Base-by-base conservation (phyloP, 2,797 vertebrate species). In the Falco novaeseelandiae region DNA sequence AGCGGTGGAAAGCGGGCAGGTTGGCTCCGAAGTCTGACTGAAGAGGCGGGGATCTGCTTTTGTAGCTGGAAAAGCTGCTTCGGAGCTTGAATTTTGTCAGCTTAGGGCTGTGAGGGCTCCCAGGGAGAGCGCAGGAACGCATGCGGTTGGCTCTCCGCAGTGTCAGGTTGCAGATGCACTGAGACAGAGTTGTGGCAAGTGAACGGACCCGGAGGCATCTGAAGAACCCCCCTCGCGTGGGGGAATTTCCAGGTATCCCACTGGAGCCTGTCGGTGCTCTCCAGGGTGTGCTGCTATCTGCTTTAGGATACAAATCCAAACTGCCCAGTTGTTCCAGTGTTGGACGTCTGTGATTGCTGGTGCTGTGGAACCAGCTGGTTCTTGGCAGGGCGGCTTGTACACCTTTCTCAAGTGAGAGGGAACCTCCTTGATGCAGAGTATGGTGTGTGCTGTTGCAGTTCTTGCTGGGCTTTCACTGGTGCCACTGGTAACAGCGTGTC, bases 401-500 rank as follows among this genome's bases (percentile, higher is more conserved):
- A 1, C 20, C 69, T 23, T 52, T 2, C 6, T 30, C 10, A 8
- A 27, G 74, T 54, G 6, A 3, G n/a, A 29, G 19, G 27, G 34
- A 52, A 54, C 59, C 80, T 67, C 49, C 46, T 34, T 12, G n/a
- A 8, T 5, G 36, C 46, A 14, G 55, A 38, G 51, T 52, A 8
- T 5, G 14, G 5, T 3, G 26, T 10, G 58, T 9, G 48, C 42
- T 34, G 15, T 18, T 30, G 48, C 40, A 4, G 34, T 10, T 32
- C 8, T 5, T 40, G 42, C 40, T 29, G 54, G 27, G 21, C 51
- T 71, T 13, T 32, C 29, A 9, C 38, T 5, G 16, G n/a, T 55
- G 49, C 40, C 12, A 23, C 51, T 55, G n/a, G 44, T 61, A 18
- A 12, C 2, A 4, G 30, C 3, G 1, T 1, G 4, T 19, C 10